Conservation (phyloP, 37 sponge, comb jelly and placozoan genomes). For the Chondrilla cf. caribensis region DNA sequence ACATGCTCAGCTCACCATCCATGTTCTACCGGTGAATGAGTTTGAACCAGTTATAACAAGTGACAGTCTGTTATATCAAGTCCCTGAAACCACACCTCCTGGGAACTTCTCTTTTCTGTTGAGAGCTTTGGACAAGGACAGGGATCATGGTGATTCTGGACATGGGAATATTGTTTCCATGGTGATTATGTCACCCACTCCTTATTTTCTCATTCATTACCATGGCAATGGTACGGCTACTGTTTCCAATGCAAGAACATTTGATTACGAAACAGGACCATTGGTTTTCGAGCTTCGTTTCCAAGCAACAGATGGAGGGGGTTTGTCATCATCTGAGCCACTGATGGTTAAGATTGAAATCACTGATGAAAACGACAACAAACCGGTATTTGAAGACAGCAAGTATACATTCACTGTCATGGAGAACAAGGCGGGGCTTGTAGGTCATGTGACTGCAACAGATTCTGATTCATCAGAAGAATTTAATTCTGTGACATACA, state of each 20-base stretch:
- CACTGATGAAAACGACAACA: slow-evolving; percentile 38
- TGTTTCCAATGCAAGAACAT: slow-evolving; percentile 35
- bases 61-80: neutral
- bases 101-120: neutral
- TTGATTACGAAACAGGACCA: slow-evolving; percentile 45
- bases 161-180: neutral
- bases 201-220: slow-evolving; percentile 9
- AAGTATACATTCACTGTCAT: neutral
- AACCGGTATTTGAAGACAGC: slow-evolving; percentile 8
- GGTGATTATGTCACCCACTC: neutral
- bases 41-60: slow-evolving; percentile 17
- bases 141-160: neutral
- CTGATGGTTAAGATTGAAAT: neutral
- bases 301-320: slow-evolving; percentile 35
- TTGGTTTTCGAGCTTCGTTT: neutral
- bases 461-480: slow-evolving; percentile 39
- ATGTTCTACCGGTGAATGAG: slow-evolving; percentile 31
- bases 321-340: neutral
- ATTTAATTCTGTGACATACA: slow-evolving; percentile 18
- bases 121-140: slow-evolving; percentile 5
- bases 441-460: slow-evolving; percentile 22
- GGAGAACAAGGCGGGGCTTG: slow-evolving; percentile 6
- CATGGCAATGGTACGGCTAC: slow-evolving; percentile 22
- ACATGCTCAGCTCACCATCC: slow-evolving; percentile 15
- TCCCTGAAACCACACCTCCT: slow-evolving; percentile 9